Percentiles rank a stretch among this genome's conserved stretches.
phyloP scores from a whole-genome alignment of 2,797 vertebrate species.

The Scolopax rusticola region DNA sequence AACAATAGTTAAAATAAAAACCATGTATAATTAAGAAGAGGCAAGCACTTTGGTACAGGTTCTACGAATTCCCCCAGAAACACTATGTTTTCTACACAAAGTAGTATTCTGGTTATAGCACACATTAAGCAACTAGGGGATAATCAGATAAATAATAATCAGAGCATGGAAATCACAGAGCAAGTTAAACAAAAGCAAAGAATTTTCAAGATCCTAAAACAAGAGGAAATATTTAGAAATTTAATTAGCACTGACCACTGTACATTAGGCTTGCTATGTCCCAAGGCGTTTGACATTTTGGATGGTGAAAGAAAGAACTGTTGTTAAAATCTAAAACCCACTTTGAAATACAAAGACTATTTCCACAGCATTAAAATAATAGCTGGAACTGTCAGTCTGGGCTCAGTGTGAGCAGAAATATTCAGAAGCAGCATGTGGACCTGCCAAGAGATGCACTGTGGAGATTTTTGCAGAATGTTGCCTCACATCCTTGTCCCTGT shows the following conservation, averaged over 20 bases:
- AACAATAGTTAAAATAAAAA: background rate
- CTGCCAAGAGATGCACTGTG: background rate
- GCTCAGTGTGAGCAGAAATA: background rate
- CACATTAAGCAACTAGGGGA: background rate
- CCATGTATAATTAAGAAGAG: background rate
- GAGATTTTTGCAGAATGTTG: accelerated
- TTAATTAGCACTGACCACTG: slow-evolving; percentile 54
- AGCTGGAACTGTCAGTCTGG: background rate
- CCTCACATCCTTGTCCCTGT: background rate
- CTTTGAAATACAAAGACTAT: slow-evolving; percentile 10
- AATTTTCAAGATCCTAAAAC: slow-evolving; percentile 27
- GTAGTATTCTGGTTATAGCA: background rate
- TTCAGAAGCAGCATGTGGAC: background rate
- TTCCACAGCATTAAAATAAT: slow-evolving; percentile 24
- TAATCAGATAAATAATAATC: background rate
- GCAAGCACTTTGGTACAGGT: background rate
- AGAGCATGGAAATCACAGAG: slow-evolving; percentile 43
- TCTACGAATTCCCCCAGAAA: background rate
- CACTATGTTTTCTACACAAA: background rate
- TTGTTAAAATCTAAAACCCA: background rate
- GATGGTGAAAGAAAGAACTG: background rate
- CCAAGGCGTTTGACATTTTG: slow-evolving; percentile 41
- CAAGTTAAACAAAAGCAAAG: slow-evolving; percentile 32
- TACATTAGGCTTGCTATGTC: slow-evolving; percentile 35
- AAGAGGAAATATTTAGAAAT: slow-evolving; percentile 48